Conservation (phyloP, 2,888 invertebrate species). For the Chrysotoxum bicinctum region DNA sequence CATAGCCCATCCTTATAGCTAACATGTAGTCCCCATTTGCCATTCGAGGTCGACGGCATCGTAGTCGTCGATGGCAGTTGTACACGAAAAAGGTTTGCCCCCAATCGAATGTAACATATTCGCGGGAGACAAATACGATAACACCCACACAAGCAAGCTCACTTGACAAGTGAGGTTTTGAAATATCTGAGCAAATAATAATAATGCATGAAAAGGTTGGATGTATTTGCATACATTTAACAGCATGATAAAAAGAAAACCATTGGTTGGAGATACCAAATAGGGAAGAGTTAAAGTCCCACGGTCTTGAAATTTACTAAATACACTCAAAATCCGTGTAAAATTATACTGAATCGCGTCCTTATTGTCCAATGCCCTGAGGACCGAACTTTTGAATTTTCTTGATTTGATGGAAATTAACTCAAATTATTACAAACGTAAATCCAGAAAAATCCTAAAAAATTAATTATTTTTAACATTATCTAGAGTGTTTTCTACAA, state of each 20-base stretch:
- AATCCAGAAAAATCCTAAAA: no score
- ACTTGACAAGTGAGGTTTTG: neutral
- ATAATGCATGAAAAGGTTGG: neutral
- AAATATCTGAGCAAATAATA: constrained; percentile 13
- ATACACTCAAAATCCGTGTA: no score
- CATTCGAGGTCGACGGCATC: constrained; percentile 34
- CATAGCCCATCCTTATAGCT: constrained; percentile 5
- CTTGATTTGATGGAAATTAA: no score
- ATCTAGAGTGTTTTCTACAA: no score
- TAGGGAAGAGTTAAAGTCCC: no score
- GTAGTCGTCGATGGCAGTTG: constrained; percentile 62
- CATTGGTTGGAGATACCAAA: neutral
- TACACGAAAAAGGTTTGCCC: constrained; percentile 70
- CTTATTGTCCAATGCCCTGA: no score
- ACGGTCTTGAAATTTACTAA: no score
- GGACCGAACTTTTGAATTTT: no score
- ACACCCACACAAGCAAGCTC: constrained; percentile 17
- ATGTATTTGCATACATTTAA: neutral
- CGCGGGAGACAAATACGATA: constrained; percentile 47
- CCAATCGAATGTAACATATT: constrained; percentile 63
- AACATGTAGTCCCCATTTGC: neutral
- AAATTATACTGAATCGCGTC: no score
- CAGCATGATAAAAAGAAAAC: neutral
- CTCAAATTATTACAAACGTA: no score
- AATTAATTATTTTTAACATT: no score